A percentile compares a stretch with the other conserved stretches of the same genome.
Evolutionary conservation across 2,797 vertebrate species (phyloP).

Genomic region (Cyprinodon diabolis): DNA sequence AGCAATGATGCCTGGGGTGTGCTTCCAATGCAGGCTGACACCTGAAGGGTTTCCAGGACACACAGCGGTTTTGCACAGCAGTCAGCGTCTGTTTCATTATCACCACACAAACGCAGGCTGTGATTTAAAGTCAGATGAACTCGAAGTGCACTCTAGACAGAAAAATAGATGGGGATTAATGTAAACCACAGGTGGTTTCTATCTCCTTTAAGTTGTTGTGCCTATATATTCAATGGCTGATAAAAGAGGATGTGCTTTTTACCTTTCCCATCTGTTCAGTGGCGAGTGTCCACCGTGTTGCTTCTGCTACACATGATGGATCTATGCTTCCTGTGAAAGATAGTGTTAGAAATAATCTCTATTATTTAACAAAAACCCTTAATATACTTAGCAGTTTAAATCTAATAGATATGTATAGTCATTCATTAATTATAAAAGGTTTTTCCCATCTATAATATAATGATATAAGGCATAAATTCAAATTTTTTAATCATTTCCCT

Average conservation of each 20-base stretch:
- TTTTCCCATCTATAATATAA: too few relatives aligned
- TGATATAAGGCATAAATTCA: too few relatives aligned
- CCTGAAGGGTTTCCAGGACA: constrained; percentile 82
- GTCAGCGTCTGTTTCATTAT: constrained; percentile 70
- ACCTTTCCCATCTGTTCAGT: constrained; percentile 73
- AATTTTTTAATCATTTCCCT: too few relatives aligned
- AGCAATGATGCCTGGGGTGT: constrained; percentile 79
- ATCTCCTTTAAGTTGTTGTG: background rate
- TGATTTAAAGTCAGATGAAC: constrained; percentile 79
- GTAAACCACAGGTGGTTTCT: background rate
- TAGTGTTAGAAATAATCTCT: background rate
- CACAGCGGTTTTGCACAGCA: constrained; percentile 83
- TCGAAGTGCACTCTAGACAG: constrained; percentile 56
- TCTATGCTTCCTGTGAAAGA: constrained; percentile 61
- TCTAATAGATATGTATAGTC: too few relatives aligned
- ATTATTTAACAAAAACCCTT: too few relatives aligned
- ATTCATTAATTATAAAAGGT: too few relatives aligned
- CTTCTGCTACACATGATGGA: constrained; percentile 59
- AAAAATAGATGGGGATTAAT: constrained; percentile 4
- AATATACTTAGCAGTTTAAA: too few relatives aligned
- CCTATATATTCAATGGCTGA: background rate
- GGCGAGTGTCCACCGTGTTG: constrained; percentile 74
- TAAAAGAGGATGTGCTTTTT: constrained; percentile 6
- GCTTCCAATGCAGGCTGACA: constrained; percentile 82
- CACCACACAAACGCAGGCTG: constrained; percentile 77